These are phyloP conservation scores for Hirtodrosophila confusa DNA, from an alignment of 2,888 invertebrate species.

Conservation along the genomic window DNA sequence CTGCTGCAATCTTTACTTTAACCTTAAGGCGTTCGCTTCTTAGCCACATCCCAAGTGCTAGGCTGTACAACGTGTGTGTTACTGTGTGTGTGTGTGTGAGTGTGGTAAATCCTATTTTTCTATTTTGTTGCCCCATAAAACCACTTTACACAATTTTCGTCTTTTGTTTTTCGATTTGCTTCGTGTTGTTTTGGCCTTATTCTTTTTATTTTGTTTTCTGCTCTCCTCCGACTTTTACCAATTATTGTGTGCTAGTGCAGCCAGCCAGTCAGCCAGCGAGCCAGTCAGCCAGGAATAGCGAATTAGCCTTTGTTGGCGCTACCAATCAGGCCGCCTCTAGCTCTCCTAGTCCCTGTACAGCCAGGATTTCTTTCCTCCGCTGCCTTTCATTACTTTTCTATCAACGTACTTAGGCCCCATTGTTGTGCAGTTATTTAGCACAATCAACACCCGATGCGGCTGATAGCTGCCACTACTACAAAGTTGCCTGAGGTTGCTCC, in stretches of 20 bases:
- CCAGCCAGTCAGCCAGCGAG: conserved; percentile 21
- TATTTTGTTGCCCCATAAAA: conserved; percentile 80
- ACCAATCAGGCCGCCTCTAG: conserved; percentile 61
- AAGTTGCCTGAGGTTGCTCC: background rate
- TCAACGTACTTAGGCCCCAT: conserved; percentile 77
- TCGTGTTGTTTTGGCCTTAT: conserved; percentile 49
- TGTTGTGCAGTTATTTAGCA: conserved; percentile 78
- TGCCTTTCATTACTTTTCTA: conserved; percentile 76
- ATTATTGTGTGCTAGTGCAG: conserved; percentile 69
- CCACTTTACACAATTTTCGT: conserved; percentile 81
- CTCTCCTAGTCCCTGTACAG: conserved; percentile 4
- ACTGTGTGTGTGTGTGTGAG: conserved; percentile 33
- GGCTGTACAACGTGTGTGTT: background rate
- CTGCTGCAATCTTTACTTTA: conserved; percentile 79
- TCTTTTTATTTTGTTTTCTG: conserved; percentile 12
- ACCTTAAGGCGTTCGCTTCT: conserved; percentile 71
- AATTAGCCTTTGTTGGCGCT: conserved; percentile 75
- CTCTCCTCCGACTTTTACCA: conserved; percentile 67
- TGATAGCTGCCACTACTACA: conserved; percentile 45
- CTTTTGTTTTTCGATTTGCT: conserved; percentile 78
- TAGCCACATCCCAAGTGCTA: conserved; percentile 53
- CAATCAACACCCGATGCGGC: conserved; percentile 75
- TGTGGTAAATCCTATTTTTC: conserved; percentile 79
- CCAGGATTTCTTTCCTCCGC: conserved; percentile 13
- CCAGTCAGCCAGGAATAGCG: conserved; percentile 51